Evolutionary conservation across 2,888 invertebrate species (phyloP).

Genomic region (Pegoplata infirma): DNA sequence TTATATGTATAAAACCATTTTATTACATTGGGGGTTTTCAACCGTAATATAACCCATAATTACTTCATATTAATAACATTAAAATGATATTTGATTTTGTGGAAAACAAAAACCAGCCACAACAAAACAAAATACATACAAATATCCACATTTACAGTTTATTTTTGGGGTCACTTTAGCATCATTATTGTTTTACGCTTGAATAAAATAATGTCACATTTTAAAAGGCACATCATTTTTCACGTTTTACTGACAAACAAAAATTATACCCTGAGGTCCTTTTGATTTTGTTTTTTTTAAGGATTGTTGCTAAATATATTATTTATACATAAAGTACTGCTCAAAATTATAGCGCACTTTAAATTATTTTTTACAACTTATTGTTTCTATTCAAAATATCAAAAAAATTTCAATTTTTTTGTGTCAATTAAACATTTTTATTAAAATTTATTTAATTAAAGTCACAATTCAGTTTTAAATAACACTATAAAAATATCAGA

Average conservation of each 20-base stretch:
- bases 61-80: constrained; percentile 9
- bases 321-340: too few relatives aligned
- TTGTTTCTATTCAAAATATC: too few relatives aligned
- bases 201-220: constrained; percentile 6
- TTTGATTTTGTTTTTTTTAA: background rate
- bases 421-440: too few relatives aligned
- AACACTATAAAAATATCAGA: too few relatives aligned
- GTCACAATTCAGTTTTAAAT: too few relatives aligned
- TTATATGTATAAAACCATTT: too few relatives aligned
- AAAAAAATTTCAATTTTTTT: too few relatives aligned
- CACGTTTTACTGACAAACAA: background rate
- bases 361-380: too few relatives aligned
- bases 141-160: constrained; percentile 12
- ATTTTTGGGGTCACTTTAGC: constrained; percentile 19
- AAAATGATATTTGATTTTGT: constrained; percentile 26
- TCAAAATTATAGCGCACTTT: too few relatives aligned
- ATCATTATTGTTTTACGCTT: constrained; percentile 16
- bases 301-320: too few relatives aligned
- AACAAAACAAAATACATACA: background rate
- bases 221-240: background rate
- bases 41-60: constrained; percentile 14
- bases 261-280: background rate
- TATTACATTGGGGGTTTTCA: too few relatives aligned
- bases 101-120: background rate
- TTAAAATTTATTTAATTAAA: too few relatives aligned